Evolutionary conservation across 2,888 invertebrate genomes (phyloP), one percentile per base, ranked within the genome.

Genomic region (Panorpa germanica): DNA sequence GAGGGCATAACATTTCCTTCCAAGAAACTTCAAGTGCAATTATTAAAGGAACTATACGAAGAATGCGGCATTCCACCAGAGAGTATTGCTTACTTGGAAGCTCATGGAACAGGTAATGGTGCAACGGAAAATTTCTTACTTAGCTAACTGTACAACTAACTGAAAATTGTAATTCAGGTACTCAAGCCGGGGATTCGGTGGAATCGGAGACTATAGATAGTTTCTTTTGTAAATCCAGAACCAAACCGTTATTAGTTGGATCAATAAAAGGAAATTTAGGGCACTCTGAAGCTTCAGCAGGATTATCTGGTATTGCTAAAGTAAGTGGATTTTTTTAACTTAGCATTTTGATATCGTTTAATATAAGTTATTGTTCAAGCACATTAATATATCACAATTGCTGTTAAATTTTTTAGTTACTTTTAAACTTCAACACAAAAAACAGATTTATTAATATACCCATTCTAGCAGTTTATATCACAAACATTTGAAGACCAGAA

Each of bases 181-280:
- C n/a, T 53, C 52, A 72, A 72, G 36, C 74, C 73, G 1, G 93
- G 10, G 76, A 76, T 43, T 83, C 85, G 1, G 80, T 83, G 47
- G 88, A 90, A 53, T 52, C 81, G 21, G 57, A 67, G 39, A 74
- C 80, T 1, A 66, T 88, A 27, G 71, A 75, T 25, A 69, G 72
- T 38, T 62, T 77, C 23, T 74, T 82, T 51, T 73, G 74, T 43
- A 58, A 63, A 3, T 65, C 63, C 6, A 61, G 82, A 14, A 69
- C 63, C 0, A 69, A 63, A 1, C 75, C 85, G 0, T 60, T 85
- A 1, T 52, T 63, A 31, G 74, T 88, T 34, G 86, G 88, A 5
- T 80, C 85, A 1, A 67, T 83, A 34, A 88, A 88, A 48, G 82
- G 83, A 1, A 88, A 85, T 50, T 62, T 86, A 52, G 88, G 88